These are phyloP conservation scores for Heliconius hewitsoni DNA, from an alignment of 1,140 invertebrate species.

Conservation along the genomic window DNA sequence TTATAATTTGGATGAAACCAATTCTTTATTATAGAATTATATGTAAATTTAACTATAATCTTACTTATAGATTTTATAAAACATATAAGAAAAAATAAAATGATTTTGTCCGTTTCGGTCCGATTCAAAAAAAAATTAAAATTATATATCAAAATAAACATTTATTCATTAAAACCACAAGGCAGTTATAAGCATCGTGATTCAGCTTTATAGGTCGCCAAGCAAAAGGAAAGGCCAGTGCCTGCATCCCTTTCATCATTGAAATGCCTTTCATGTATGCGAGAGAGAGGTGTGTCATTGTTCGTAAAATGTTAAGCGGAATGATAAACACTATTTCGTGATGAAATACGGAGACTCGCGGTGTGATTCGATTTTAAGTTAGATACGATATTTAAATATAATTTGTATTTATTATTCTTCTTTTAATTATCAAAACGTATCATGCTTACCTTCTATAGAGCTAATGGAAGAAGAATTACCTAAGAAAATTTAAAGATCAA, in stretches of 20 bases:
- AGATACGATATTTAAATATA: background rate
- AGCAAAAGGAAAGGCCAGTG: constrained; percentile 54
- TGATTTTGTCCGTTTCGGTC: no score
- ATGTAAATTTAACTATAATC: background rate
- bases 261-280: constrained; percentile 16
- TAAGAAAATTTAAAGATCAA: no score
- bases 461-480: background rate
- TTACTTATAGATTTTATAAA: background rate
- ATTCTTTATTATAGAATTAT: background rate
- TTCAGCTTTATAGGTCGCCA: constrained; percentile 53
- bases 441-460: background rate
- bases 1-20: constrained; percentile 70
- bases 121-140: background rate
- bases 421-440: background rate
- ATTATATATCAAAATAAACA: constrained; percentile 34
- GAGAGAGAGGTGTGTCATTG: constrained; percentile 59
- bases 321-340: constrained; percentile 78
- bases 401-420: background rate
- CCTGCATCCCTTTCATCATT: constrained; percentile 54
- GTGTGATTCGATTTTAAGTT: constrained; percentile 50
- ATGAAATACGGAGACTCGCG: constrained; percentile 64
- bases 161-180: constrained; percentile 51
- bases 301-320: constrained; percentile 78
- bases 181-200: constrained; percentile 64
- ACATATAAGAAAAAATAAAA: background rate